Conservation (phyloP, 2,888 invertebrate genomes). For the Melieria crassipennis region DNA sequence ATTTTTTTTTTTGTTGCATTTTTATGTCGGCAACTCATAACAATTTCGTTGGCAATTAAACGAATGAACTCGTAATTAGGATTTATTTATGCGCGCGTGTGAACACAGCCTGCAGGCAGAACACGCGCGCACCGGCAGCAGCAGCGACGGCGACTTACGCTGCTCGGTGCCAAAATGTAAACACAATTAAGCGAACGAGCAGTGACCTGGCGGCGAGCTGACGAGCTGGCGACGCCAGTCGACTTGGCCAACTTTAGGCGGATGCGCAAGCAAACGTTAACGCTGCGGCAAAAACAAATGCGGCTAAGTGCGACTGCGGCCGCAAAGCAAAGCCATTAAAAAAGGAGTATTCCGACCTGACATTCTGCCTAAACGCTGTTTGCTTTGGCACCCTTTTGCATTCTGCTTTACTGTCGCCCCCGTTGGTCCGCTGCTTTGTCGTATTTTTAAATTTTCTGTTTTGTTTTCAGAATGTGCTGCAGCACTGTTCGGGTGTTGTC, state of each 20-base stretch:
- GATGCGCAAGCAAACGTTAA: background rate
- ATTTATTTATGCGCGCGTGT: conserved; percentile 48
- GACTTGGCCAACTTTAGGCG: no score
- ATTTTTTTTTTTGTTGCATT: background rate
- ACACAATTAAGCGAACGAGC: background rate
- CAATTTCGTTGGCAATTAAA: conserved; percentile 17
- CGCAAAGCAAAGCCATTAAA: background rate
- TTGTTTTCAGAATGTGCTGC: background rate
- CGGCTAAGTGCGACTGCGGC: background rate
- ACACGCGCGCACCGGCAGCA: no score
- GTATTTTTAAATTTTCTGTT: background rate
- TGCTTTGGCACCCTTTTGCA: background rate
- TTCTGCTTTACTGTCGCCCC: background rate
- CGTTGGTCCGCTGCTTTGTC: background rate
- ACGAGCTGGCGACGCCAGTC: no score
- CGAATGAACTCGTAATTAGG: conserved; percentile 52
- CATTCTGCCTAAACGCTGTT: background rate
- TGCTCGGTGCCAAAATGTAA: background rate
- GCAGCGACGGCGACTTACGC: no score
- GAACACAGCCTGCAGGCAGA: background rate
- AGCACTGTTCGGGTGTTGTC: no score
- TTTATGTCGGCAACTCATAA: background rate
- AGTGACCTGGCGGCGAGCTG: background rate
- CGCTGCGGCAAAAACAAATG: background rate
- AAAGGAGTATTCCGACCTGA: background rate